Base-by-base conservation (phyloP, 2,797 vertebrate species). In the Pantherophis alleghaniensis region DNA sequence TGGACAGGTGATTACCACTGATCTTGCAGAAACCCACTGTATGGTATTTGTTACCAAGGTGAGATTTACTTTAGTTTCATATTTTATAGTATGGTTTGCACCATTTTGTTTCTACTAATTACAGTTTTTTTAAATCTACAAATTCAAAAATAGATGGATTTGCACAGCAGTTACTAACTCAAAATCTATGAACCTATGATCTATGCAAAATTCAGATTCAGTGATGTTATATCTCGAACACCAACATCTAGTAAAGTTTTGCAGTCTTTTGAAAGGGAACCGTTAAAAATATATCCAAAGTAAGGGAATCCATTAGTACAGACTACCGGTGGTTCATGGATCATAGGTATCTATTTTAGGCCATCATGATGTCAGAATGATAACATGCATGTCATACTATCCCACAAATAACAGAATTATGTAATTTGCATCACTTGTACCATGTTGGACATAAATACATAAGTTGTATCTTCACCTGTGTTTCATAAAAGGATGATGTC, bases 21-120 rank as follows among this genome's bases (percentile, higher is more conserved):
- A 96, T 88, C 89, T 95, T 42, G 1, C 90, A 1, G 95, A 97
- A 6, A 95, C 96, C 0, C 86, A 74, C 59, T 96, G 83, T 22
- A 10, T 97, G 37, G 93, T 95, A 92, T 94, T 97, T 59, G 60
- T 97, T 93, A 94, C 88, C 56, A 94, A 96, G 96, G 96, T 97
- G 94, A 97, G 95, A 86, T 94, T 28, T 86, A 66, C 74, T 79
- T 95, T 74, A 59, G 9, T 83, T 61, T 55, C 79, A 51, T 61
- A 7, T 53, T 79, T 56, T n/a, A 61, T 42, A 42, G 37, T 61
- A 28, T 14, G 5, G 13, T 26, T 74, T 88, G 20, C 2, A 28
- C 6, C 63, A 37, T 55, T 69, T 47, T 66, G 32, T 79, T 13
- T 55, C 86, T 20, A 32, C 18, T 5, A 32, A 16, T n/a, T 83